Base-by-base conservation (phyloP, 2,888 invertebrate genomes). In the Apoderus coryli region DNA sequence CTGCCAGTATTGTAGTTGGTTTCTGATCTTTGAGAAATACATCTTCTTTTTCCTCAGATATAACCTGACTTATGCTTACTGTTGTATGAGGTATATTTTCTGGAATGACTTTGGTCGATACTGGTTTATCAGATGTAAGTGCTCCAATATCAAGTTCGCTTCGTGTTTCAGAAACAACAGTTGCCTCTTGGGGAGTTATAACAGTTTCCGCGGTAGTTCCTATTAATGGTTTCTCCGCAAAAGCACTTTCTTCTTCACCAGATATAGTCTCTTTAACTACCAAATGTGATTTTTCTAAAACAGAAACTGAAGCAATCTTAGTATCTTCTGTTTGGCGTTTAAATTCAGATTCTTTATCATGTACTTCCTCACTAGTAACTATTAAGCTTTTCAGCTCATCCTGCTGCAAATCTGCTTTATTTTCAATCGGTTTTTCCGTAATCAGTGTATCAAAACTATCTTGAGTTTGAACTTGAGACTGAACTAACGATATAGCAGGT, bases 321-420 rank as follows among this genome's bases (percentile, higher is more conserved):
- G 47, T 48, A 16, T 46, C 46, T 2, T 49, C 36, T 9, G 57
- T 51, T 35, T 53, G 52, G 14, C 45, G 32, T 5, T 33, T 37
- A 26, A 61, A 54, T 15, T 44, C 44, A 11, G 38, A 44, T 52
- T 60, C 61, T 16, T 48, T 51, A 45, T 69, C 69, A 29, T 60
- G 59, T 4, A 59, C 44, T 24, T 63, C 40, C 14, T 63, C 51
- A 52, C 67, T 62, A 2, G 60, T 60, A 4, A 64, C 59, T 25
- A 54, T 53, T 10, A 70, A 35, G 38, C 65, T 50, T 48, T 65
- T 63, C 24, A 58, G 50, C 40, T 61, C 56, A 36, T 56, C 44
- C 10, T 50, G 53, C 10, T 39, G 36, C 4, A 60, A 5, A 10
- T 41, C 33, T 4, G 49, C 48, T 22, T 25, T 37, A 30, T 40